phyloP scores from a whole-genome alignment of 1,140 invertebrate genomes.

The Caerostris darwini region DNA sequence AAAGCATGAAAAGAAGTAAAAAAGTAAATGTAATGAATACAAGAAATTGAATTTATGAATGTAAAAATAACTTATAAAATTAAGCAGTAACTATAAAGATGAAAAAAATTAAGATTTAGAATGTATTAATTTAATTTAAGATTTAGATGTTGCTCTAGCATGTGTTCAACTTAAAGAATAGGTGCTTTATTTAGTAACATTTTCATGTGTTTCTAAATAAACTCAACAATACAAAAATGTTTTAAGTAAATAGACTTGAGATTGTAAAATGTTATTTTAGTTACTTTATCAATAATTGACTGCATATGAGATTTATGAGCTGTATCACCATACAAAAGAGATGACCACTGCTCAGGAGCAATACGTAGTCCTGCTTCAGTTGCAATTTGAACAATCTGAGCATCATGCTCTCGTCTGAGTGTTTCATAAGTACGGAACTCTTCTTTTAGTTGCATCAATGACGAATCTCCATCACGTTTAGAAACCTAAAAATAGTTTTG shows the following conservation, averaged over 20 bases:
- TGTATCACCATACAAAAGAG: slow-evolving; percentile 96
- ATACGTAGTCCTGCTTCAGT: slow-evolving; percentile 98
- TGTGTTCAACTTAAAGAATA: no score
- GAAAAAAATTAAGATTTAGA: no score
- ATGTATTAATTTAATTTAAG: no score
- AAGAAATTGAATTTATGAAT: no score
- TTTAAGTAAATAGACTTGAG: background rate
- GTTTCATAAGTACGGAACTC: slow-evolving; percentile 98
- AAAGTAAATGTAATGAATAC: no score
- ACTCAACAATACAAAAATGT: no score
- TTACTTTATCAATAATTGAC: slow-evolving; percentile 91
- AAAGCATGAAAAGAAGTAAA: no score
- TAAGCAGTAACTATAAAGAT: no score
- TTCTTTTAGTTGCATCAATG: slow-evolving; percentile 98
- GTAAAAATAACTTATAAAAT: no score
- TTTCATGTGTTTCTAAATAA: no score
- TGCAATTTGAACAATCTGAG: slow-evolving; percentile 99
- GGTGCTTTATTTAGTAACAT: no score
- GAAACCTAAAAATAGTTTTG: slow-evolving; percentile 87
- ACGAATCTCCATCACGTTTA: slow-evolving; percentile 98
- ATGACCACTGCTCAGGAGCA: slow-evolving; percentile 99
- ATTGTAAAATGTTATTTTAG: background rate
- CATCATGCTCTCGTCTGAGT: slow-evolving; percentile 96
- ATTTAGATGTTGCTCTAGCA: no score
- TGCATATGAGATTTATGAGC: slow-evolving; percentile 99